These are phyloP conservation scores for Phoronis australis DNA, from an alignment of 2,888 invertebrate species.

Conservation along the genomic window DNA sequence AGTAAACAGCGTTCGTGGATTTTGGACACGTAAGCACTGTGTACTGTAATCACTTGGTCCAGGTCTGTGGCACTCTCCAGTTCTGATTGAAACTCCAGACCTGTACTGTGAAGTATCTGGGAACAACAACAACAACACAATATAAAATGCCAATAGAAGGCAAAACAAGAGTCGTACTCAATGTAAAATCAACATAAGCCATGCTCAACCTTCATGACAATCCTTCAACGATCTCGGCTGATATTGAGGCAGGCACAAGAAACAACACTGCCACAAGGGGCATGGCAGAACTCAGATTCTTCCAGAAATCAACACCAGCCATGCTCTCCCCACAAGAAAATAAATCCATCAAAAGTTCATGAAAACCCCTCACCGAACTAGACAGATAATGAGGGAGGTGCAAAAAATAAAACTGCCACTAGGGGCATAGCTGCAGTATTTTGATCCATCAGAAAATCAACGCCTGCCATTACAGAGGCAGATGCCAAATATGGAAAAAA, in stretches of 20 bases:
- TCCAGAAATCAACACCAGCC: neutral
- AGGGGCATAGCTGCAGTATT: no score
- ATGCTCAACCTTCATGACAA: neutral
- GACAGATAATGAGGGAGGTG: no score
- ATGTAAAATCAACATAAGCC: no score
- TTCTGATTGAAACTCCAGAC: slow-evolving; percentile 42
- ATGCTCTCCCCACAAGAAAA: no score
- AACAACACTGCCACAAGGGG: neutral
- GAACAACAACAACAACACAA: slow-evolving; percentile 2
- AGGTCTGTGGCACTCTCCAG: slow-evolving; percentile 33
- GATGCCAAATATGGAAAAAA: no score
- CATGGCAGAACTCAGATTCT: neutral
- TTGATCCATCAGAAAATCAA: no score
- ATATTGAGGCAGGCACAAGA: no score
- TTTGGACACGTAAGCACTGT: slow-evolving; percentile 33
- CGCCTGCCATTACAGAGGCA: no score
- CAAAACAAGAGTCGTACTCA: no score
- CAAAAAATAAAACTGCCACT: no score
- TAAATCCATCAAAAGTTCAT: no score
- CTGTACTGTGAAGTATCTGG: slow-evolving; percentile 47
- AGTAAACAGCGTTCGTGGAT: slow-evolving; percentile 46
- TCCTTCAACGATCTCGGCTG: neutral
- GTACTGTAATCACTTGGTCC: slow-evolving; percentile 39
- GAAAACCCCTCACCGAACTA: no score
- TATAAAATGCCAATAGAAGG: neutral